Evolutionary conservation across 2,888 invertebrate species (phyloP).

Genomic region (Cheilosia variabilis): DNA sequence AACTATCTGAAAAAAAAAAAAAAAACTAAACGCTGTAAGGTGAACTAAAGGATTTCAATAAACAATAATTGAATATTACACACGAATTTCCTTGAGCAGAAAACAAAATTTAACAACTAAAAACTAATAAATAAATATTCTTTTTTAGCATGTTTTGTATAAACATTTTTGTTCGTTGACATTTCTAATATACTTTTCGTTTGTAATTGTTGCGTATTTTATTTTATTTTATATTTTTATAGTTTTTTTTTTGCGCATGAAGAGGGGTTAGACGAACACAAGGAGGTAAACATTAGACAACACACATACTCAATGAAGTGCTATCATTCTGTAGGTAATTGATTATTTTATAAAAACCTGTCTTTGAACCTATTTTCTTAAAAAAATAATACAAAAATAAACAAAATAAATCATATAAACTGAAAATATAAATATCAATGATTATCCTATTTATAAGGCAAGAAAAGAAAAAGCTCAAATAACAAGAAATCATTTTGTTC

Average conservation of each 20-base stretch:
- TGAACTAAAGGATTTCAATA: constrained; percentile 39
- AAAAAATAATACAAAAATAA: constrained; percentile 28
- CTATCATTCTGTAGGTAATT: constrained; percentile 82
- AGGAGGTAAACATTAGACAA: constrained; percentile 95
- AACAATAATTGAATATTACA: constrained; percentile 10
- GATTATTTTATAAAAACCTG: constrained; percentile 77
- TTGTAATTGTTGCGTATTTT: constrained; percentile 75
- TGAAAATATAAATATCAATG: constrained; percentile 52
- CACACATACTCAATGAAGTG: constrained; percentile 88
- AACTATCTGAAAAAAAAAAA: constrained; percentile 50
- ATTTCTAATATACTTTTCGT: constrained; percentile 27
- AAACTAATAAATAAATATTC: constrained; percentile 42
- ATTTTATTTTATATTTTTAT: constrained; percentile 76
- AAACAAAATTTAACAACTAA: constrained; percentile 23
- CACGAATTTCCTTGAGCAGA: constrained; percentile 34
- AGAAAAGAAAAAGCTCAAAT: constrained; percentile 79
- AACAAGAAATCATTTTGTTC: constrained; percentile 69
- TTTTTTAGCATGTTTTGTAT: constrained; percentile 49
- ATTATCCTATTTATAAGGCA: constrained; percentile 71
- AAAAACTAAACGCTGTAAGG: constrained; percentile 46
- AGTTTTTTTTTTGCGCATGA: constrained; percentile 78
- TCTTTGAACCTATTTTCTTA: constrained; percentile 79
- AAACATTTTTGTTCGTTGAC: constrained; percentile 52
- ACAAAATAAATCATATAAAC: constrained; percentile 39
- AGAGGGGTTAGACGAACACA: constrained; percentile 92